Base-by-base conservation (phyloP, 2,888 invertebrate species). In the Schrankia costaestrigalis region DNA sequence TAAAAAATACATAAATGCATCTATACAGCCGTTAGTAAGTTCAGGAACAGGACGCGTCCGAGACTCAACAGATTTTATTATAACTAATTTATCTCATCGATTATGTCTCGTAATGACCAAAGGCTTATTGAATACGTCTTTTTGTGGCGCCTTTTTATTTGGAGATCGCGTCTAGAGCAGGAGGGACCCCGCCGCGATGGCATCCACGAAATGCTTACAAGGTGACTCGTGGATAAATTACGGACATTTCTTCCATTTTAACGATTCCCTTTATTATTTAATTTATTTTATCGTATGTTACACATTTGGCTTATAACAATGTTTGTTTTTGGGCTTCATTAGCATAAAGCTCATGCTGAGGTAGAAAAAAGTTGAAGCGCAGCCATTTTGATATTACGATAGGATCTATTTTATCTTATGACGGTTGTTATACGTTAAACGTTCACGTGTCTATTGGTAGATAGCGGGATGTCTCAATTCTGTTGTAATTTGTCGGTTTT, bases 181-280 rank as follows among this genome's bases (percentile, higher is more conserved):
- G 60, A 68, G 80, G 61, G 75, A 61, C 81, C 86, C 87, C 86
- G 86, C 70, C 74, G 86, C 63, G 86, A 67, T 63, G 85, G 85
- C 77, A 87, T 85, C 81, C 75, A 72, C 74, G 85, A 86, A 83
- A 87, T 87, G 83, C 80, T 74, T 77, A 80, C 85, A 84, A 87
- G 87, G 87, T 87, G 87, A 86, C 85, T 86, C 78, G 77, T 74
- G 85, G 82, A 87, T 87, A 87, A 86, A 87, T 87, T 86, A 87
- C 86, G 71, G 66, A 78, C 81, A 85, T 87, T 85, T 87, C 83
- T 82, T 84, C 78, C 78, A 81, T 87, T 87, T 87, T 87, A 87
- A 87, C 84, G 87, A 87, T 84, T 78, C 82, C 75, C 78, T 84
- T 85, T 86, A 87, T 86, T 85, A 83, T 86, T 86, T 86, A 85